A percentile compares a stretch with the other conserved stretches of the same genome.
Conservation (phyloP, 1,140 invertebrate genomes). For the Orchestia grillus region DNA sequence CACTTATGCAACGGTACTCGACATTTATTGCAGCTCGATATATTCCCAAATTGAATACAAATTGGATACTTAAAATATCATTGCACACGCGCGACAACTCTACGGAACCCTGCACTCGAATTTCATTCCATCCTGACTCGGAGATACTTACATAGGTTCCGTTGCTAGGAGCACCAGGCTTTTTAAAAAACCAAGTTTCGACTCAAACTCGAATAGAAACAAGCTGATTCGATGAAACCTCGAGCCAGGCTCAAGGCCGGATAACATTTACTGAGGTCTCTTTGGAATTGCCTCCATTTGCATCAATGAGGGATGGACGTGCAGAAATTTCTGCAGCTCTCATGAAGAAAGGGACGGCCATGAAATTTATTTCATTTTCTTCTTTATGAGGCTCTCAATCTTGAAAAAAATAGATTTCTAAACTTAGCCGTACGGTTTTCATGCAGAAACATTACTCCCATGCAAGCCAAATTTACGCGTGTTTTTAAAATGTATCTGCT, state of each 20-base stretch:
- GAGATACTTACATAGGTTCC: not conserved
- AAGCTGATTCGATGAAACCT: not conserved
- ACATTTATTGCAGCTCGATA: not conserved
- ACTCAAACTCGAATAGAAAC: not conserved
- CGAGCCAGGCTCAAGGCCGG: not conserved
- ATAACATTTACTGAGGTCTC: constrained; percentile 1
- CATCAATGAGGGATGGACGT: not conserved
- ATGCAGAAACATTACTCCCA: too few relatives aligned
- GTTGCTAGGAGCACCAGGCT: not conserved
- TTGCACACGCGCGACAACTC: not conserved
- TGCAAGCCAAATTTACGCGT: too few relatives aligned
- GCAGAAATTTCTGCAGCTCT: not conserved
- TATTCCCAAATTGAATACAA: not conserved
- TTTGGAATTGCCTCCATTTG: not conserved
- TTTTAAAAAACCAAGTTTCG: not conserved
- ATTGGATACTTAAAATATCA: not conserved
- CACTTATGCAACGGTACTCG: not conserved
- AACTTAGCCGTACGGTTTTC: too few relatives aligned
- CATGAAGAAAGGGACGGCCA: not conserved
- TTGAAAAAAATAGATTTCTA: not conserved
- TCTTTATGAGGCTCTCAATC: not conserved
- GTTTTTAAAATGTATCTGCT: too few relatives aligned
- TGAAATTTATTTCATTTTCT: not conserved
- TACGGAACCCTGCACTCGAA: not conserved
- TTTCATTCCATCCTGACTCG: not conserved